A percentile compares a stretch with the other conserved stretches of the same genome.
Evolutionary conservation across 2,888 invertebrate genomes (phyloP).

Genomic region (Cataglyphis livida): DNA sequence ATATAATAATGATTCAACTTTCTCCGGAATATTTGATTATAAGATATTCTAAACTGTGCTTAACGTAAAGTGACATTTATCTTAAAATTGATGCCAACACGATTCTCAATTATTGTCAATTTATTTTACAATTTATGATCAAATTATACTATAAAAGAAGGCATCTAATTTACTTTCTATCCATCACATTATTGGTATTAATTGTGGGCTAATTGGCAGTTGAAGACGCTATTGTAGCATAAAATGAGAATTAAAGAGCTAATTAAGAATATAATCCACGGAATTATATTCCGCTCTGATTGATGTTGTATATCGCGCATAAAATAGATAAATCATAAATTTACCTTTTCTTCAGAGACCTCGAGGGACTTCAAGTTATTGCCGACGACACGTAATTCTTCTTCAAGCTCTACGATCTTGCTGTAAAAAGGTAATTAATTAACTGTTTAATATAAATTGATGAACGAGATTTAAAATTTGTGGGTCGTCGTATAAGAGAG

Average conservation of each 20-base stretch:
- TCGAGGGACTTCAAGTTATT: conserved; percentile 99
- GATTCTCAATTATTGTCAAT: conserved; percentile 6
- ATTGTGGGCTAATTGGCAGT: conserved; percentile 10
- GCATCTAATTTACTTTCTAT: conserved; percentile 28
- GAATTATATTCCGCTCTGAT: conserved; percentile 37
- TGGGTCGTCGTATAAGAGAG: neutral
- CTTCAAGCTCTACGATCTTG: conserved; percentile 99
- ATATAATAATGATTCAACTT: conserved; percentile 3
- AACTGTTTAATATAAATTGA: conserved; percentile 25
- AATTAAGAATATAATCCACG: neutral
- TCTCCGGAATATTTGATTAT: neutral
- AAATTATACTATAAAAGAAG: neutral
- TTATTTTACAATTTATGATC: neutral
- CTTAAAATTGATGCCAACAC: neutral
- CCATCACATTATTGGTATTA: conserved; percentile 9
- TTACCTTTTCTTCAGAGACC: conserved; percentile 99
- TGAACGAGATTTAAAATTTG: neutral
- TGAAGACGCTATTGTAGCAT: conserved; percentile 6
- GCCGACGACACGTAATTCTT: conserved; percentile 99
- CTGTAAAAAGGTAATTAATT: conserved; percentile 86
- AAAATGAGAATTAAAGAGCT: conserved; percentile 27
- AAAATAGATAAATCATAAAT: conserved; percentile 67
- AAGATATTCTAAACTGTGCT: neutral
- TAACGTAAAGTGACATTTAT: neutral
- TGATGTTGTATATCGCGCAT: conserved; percentile 19